These are phyloP conservation scores for Squalus acanthias DNA, from an alignment of 2,797 vertebrate species.

Conservation along the genomic window DNA sequence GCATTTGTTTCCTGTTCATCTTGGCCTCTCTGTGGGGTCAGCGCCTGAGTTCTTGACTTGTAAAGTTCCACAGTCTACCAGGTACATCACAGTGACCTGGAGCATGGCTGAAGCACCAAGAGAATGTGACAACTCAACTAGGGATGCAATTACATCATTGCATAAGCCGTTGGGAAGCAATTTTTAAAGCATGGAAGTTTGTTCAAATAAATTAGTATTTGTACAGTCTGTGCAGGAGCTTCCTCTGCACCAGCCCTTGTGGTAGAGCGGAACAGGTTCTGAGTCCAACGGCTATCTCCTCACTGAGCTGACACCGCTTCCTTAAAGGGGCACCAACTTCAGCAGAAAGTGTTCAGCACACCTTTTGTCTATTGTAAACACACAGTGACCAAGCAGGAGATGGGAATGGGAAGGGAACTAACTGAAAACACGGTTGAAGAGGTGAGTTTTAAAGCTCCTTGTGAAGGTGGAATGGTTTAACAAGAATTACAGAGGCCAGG, in stretches of 20 bases:
- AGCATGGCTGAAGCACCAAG: constrained; percentile 42
- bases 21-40: neutral
- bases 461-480: neutral
- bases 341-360: neutral
- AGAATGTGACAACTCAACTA: neutral
- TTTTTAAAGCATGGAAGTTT: constrained; percentile 15
- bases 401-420: neutral
- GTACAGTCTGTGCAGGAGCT: neutral
- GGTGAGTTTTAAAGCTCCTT: neutral
- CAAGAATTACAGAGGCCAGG: neutral
- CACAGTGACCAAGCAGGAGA: neutral
- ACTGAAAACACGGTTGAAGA: neutral
- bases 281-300: neutral
- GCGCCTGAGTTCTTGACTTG: neutral
- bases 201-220: neutral
- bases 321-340: neutral
- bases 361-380: neutral
- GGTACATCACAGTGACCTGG: constrained; percentile 52
- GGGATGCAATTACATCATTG: neutral
- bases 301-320: neutral
- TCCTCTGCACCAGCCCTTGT: neutral
- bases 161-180: neutral
- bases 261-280: neutral
- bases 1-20: neutral
- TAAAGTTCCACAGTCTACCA: constrained; percentile 42